phyloP scores from a whole-genome alignment of 2,888 invertebrate species.

The Dasysyrphus tricinctus region DNA sequence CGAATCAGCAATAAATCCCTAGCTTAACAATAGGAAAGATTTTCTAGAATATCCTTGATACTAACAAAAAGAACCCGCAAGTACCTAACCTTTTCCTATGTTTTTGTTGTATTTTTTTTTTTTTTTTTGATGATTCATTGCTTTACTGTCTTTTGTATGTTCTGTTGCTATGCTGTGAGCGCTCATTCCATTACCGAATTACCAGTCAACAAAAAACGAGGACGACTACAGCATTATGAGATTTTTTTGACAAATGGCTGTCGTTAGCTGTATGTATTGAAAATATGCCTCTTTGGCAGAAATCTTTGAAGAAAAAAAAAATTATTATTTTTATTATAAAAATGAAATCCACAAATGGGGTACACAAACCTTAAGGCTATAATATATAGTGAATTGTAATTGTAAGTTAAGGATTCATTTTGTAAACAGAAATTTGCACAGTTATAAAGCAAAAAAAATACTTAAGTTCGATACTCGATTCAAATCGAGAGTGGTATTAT shows the following conservation, averaged over 20 bases:
- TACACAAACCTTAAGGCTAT: background rate
- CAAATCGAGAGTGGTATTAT: too few relatives aligned
- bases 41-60: slow-evolving; percentile 14
- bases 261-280: background rate
- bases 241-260: slow-evolving; percentile 20
- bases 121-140: slow-evolving; percentile 31
- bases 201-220: slow-evolving; percentile 5
- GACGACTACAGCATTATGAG: slow-evolving; percentile 23
- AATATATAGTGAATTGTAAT: background rate
- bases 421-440: background rate
- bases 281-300: slow-evolving; percentile 2
- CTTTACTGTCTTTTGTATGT: background rate
- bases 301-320: background rate
- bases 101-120: background rate
- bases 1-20: slow-evolving; percentile 36
- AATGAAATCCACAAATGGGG: background rate
- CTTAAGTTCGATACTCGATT: too few relatives aligned
- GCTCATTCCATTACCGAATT: slow-evolving; percentile 15
- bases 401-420: background rate
- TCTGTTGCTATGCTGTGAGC: background rate
- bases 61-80: background rate
- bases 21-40: slow-evolving; percentile 2
- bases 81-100: background rate
- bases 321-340: background rate
- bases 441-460: background rate